Conservation (phyloP, 1,140 invertebrate genomes). For the Sarcophaga peregrina region DNA sequence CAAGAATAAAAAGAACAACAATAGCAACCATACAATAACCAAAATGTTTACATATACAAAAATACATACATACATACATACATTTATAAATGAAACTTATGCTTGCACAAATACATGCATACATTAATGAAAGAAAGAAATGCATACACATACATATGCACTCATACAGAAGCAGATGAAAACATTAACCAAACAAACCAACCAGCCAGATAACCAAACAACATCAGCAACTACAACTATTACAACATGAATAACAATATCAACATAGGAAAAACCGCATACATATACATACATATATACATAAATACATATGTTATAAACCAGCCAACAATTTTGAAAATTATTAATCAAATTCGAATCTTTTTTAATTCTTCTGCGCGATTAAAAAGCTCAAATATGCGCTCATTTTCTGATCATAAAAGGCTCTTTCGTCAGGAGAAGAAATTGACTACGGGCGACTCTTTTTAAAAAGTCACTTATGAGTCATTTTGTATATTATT, state of each 20-base stretch:
- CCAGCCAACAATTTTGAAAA: too few species aligned
- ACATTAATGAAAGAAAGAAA: neutral
- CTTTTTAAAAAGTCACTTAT: too few species aligned
- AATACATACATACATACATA: neutral
- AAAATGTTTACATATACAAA: neutral
- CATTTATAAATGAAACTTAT: neutral
- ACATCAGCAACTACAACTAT: constrained; percentile 4
- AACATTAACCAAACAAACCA: neutral
- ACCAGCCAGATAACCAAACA: constrained; percentile 7
- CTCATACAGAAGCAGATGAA: neutral
- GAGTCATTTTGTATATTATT: too few species aligned
- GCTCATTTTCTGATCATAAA: too few species aligned
- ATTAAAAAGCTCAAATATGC: too few species aligned
- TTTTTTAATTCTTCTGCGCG: too few species aligned
- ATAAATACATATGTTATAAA: neutral
- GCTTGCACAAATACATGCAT: neutral
- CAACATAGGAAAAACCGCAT: neutral
- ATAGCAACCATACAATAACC: neutral
- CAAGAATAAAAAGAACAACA: neutral
- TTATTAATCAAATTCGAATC: too few species aligned
- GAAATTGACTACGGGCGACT: too few species aligned
- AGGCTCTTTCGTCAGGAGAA: too few species aligned
- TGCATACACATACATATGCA: too few species aligned
- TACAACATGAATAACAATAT: neutral
- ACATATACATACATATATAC: neutral